Conservation (phyloP, 2,113 vertebrate genomes). For the Sylvietta virens region DNA sequence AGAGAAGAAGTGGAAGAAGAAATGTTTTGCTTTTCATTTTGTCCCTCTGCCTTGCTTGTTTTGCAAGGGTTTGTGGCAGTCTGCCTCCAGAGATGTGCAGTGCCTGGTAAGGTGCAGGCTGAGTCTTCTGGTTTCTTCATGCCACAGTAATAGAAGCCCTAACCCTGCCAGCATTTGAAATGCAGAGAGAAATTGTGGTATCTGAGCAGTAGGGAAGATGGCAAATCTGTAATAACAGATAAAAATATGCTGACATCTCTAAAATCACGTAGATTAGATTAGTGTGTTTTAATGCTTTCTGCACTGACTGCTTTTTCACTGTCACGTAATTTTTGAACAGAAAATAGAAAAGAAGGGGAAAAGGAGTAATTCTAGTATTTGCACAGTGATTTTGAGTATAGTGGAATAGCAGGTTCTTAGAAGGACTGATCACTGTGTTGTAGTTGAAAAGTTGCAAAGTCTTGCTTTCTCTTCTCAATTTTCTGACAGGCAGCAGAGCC, state of each 20-base stretch:
- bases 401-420: neutral
- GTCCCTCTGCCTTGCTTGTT: neutral
- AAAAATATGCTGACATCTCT: conserved; percentile 49
- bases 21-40: neutral
- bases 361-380: conserved; percentile 13
- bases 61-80: neutral
- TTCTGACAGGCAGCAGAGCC: neutral
- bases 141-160: neutral
- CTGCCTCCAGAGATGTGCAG: neutral
- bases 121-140: neutral
- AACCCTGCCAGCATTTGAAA: neutral
- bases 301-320: conserved; percentile 34
- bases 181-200: neutral
- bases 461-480: neutral
- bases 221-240: conserved; percentile 25
- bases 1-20: neutral
- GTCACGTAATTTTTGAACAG: conserved; percentile 40
- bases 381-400: neutral
- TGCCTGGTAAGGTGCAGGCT: fast-evolving
- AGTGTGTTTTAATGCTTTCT: conserved; percentile 45
- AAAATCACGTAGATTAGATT: conserved; percentile 41
- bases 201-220: conserved; percentile 9
- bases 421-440: neutral
- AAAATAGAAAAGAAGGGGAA: conserved; percentile 29
- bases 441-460: neutral